Evolutionary conservation across 2,113 vertebrate species (phyloP).

Genomic region (Herpailurus yagouaroundi): DNA sequence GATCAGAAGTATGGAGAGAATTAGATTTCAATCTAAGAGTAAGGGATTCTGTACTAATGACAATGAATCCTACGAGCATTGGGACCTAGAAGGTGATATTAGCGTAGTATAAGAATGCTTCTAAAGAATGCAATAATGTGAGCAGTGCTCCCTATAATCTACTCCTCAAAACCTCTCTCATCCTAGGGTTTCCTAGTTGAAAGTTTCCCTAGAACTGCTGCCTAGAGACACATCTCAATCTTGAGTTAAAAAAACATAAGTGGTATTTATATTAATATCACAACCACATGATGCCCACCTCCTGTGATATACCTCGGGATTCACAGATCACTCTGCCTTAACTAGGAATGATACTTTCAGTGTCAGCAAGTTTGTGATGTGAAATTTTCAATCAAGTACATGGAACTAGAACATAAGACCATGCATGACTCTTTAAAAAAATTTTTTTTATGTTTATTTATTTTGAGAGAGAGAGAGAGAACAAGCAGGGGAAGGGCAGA

Average conservation of each 20-base stretch:
- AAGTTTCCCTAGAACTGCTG: not conserved
- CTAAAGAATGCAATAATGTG: not conserved
- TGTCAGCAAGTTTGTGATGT: not conserved
- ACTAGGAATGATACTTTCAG: not conserved
- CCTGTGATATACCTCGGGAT: not conserved
- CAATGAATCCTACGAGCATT: not conserved
- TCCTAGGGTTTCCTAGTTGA: not conserved
- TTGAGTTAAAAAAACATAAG: not conserved
- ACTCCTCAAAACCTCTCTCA: not conserved
- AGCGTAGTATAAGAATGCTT: not conserved
- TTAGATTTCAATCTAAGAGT: not conserved
- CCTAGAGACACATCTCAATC: not conserved
- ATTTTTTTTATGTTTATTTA: too few relatives aligned
- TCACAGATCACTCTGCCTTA: not conserved
- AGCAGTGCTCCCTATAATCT: not conserved
- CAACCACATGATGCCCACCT: not conserved
- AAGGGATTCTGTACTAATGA: not conserved
- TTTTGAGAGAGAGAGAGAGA: too few relatives aligned
- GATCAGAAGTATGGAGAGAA: not conserved
- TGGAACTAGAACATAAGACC: not conserved
- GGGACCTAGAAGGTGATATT: not conserved
- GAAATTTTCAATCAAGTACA: not conserved
- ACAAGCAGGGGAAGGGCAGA: too few relatives aligned
- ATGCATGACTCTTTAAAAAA: not conserved
- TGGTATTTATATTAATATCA: not conserved